Evolutionary conservation across 1,140 invertebrate genomes (phyloP).

Genomic region (Onthophagus taurus): DNA sequence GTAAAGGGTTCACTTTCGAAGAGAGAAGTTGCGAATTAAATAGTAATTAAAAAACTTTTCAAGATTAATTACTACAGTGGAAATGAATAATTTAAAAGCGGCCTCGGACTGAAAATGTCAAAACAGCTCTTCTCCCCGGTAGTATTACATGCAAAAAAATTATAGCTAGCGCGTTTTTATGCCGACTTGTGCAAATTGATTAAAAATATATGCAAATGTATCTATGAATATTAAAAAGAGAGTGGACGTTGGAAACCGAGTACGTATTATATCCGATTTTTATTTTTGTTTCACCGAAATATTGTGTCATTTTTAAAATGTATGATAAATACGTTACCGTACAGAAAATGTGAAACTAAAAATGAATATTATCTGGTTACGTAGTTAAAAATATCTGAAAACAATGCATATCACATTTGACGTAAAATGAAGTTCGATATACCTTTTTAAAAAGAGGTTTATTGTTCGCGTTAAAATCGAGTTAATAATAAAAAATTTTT

Average conservation of each 20-base stretch:
- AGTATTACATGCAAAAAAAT: conserved; percentile 1
- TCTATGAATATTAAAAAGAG: conserved; percentile 7
- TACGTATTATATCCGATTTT: conserved; percentile 3
- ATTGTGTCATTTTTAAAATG: not conserved
- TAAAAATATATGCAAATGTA: conserved; percentile 6
- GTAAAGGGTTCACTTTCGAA: not conserved
- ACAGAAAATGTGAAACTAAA: not conserved
- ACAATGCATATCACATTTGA: not conserved
- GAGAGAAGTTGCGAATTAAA: no score
- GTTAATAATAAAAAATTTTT: no score
- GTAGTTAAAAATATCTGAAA: conserved; percentile 1
- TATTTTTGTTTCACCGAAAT: no score
- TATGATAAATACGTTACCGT: conserved; percentile 7
- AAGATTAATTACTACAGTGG: not conserved
- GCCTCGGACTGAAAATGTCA: not conserved
- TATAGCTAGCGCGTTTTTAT: conserved; percentile 1
- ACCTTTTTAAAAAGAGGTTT: no score
- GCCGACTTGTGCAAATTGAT: conserved; percentile 2
- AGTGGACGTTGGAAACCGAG: not conserved
- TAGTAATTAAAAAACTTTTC: not conserved
- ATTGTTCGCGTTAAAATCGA: no score
- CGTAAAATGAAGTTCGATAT: no score
- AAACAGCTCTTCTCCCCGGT: not conserved
- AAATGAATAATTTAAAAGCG: conserved; percentile 8
- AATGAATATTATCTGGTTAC: conserved; percentile 1